These are phyloP conservation scores for Arctocebus calabarensis DNA, from an alignment of 2,797 vertebrate species.

Conservation along the genomic window DNA sequence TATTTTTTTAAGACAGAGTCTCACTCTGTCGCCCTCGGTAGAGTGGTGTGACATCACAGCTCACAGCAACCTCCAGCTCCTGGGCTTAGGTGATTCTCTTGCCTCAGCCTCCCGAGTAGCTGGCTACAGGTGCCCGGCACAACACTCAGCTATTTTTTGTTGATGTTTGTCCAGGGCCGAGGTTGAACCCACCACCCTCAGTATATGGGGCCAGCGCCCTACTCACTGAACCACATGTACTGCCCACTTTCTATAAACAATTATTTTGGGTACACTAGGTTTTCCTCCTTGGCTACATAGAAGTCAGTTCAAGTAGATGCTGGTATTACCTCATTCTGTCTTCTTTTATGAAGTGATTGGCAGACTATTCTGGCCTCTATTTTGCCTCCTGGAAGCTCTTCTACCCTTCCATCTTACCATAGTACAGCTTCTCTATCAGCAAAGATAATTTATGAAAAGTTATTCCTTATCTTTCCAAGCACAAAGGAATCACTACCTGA, in stretches of 20 bases:
- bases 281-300: neutral
- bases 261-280: neutral
- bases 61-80: no score
- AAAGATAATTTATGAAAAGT: slow-evolving; percentile 3
- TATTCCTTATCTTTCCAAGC: neutral
- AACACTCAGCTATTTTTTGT: no score
- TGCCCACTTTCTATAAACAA: neutral
- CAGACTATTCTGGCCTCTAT: neutral
- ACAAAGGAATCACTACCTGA: neutral
- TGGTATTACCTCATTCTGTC: neutral
- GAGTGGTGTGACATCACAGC: no score
- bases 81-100: no score
- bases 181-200: no score
- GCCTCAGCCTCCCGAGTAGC: no score
- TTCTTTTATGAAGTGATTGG: neutral
- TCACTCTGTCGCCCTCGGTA: no score
- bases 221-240: no score
- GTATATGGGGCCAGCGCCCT: no score
- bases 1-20: no score
- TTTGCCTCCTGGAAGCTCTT: neutral
- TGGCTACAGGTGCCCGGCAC: no score
- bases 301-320: neutral
- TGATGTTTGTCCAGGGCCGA: no score
- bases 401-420: neutral
- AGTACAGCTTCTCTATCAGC: neutral